Evolutionary conservation across 2,888 invertebrate genomes (phyloP).

Genomic region (Cryptosula pallasiana): DNA sequence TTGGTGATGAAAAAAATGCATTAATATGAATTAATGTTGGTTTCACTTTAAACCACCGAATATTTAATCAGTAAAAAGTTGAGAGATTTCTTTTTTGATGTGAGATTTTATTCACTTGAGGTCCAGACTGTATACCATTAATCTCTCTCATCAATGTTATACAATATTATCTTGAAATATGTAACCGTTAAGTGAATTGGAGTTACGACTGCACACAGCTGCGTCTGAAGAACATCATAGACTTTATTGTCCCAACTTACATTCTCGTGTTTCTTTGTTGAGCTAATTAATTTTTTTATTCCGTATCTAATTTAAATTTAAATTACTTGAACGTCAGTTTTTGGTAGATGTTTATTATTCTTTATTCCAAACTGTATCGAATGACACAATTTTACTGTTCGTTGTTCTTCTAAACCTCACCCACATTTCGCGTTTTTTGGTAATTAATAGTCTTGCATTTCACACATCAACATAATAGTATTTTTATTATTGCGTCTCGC

Average conservation of each 20-base stretch:
- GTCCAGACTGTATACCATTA: conserved; percentile 19
- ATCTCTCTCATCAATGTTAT: neutral
- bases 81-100: neutral
- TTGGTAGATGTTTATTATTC: neutral
- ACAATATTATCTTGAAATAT: conserved; percentile 4
- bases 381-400: neutral
- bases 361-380: neutral
- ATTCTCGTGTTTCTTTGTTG: neutral
- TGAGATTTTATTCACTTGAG: conserved; percentile 19
- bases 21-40: no score
- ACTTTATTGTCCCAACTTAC: neutral
- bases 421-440: neutral
- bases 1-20: no score
- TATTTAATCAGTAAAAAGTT: conserved; percentile 5
- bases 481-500: neutral
- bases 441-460: neutral
- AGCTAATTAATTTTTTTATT: neutral
- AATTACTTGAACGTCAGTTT: conserved; percentile 19
- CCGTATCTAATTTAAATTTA: conserved; percentile 19
- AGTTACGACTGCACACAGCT: neutral
- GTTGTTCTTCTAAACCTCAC: neutral
- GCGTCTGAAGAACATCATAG: neutral
- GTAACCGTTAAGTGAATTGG: neutral
- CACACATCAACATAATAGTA: neutral
- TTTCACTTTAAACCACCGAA: conserved; percentile 16